Evolutionary conservation across 2,113 vertebrate genomes (phyloP).

Genomic region (Meleagris gallopavo): DNA sequence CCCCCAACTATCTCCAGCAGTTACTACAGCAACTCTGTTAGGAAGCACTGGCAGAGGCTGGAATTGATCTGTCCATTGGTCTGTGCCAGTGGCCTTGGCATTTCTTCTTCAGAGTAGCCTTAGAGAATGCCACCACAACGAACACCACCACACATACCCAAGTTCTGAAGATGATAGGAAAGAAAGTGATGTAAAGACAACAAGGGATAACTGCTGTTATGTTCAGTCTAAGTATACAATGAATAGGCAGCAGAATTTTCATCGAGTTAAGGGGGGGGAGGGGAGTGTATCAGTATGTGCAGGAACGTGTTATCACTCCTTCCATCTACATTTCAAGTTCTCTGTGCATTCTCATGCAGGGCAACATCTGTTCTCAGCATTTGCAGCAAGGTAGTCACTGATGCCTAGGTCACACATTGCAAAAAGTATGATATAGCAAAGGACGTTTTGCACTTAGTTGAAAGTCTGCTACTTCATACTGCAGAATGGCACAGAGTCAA

Average conservation of each 20-base stretch:
- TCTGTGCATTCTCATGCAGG: background rate
- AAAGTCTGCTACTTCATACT: background rate
- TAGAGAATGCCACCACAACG: background rate
- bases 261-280: background rate
- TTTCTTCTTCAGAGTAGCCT: slow-evolving; percentile 31
- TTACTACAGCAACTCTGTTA: slow-evolving; percentile 37
- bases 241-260: background rate
- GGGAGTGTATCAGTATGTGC: background rate
- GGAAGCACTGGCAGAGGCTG: background rate
- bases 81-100: background rate
- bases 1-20: slow-evolving; percentile 15
- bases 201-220: background rate
- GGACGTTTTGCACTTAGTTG: background rate
- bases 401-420: background rate
- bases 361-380: background rate
- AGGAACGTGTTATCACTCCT: background rate
- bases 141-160: background rate
- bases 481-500: background rate
- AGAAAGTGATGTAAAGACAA: background rate
- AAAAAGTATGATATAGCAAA: background rate
- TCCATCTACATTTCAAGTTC: background rate
- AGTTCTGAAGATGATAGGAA: background rate
- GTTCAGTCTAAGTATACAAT: background rate
- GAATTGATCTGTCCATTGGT: slow-evolving; percentile 33
- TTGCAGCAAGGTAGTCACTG: background rate